Conservation (phyloP, 2,113 vertebrate species). For the Nibea coibor region DNA sequence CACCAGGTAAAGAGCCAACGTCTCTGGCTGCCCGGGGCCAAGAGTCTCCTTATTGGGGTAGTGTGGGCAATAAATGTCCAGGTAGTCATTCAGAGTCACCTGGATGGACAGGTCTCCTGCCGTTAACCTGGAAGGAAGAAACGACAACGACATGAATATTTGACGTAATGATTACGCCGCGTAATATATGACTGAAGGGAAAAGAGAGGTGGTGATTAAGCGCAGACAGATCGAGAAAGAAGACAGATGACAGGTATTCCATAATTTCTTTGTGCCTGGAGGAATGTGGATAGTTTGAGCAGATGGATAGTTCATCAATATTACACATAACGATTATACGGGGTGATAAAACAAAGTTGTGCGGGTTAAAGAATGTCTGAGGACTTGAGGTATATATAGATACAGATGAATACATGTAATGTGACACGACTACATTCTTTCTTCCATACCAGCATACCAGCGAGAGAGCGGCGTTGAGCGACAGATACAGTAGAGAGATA, state of each 20-base stretch:
- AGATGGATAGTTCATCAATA: slow-evolving; percentile 60
- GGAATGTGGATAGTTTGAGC: slow-evolving; percentile 28
- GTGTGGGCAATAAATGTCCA: slow-evolving; percentile 97
- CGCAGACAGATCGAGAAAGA: slow-evolving; percentile 23
- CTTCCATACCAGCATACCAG: slow-evolving; percentile 7
- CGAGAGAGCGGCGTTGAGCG: background rate
- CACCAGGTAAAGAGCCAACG: slow-evolving; percentile 93
- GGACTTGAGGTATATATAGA: slow-evolving; percentile 14
- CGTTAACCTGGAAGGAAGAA: slow-evolving; percentile 87
- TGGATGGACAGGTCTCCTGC: slow-evolving; percentile 90
- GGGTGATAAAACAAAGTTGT: slow-evolving; percentile 39
- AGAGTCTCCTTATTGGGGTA: slow-evolving; percentile 75
- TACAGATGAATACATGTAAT: no score
- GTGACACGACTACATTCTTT: slow-evolving; percentile 17
- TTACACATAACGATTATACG: slow-evolving; percentile 38
- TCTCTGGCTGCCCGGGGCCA: slow-evolving; percentile 83
- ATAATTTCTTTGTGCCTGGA: slow-evolving; percentile 48
- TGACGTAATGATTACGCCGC: slow-evolving; percentile 30
- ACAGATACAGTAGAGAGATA: slow-evolving; percentile 11
- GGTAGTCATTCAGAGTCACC: slow-evolving; percentile 96
- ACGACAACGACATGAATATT: slow-evolving; percentile 49
- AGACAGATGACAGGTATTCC: slow-evolving; percentile 41
- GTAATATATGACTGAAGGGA: slow-evolving; percentile 24
- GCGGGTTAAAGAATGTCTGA: slow-evolving; percentile 33
- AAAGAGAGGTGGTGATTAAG: slow-evolving; percentile 32